Evolutionary conservation across 2,113 vertebrate species (phyloP).

Genomic region (Philantomba maxwellii): DNA sequence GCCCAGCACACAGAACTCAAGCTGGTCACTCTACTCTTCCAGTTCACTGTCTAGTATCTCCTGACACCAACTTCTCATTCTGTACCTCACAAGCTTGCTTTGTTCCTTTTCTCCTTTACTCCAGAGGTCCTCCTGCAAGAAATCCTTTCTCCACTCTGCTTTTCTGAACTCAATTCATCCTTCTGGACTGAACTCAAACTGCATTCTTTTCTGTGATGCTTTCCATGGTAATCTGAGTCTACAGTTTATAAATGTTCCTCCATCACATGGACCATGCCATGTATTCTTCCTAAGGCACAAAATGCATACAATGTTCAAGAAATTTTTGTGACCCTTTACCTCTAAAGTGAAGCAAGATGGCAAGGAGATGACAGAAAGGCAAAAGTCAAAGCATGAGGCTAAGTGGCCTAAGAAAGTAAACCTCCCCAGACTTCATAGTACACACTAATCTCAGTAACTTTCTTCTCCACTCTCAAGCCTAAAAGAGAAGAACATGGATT

Average conservation of each 20-base stretch:
- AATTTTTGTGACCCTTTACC: neutral
- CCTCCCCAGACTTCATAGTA: neutral
- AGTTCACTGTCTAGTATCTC: neutral
- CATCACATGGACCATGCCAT: neutral
- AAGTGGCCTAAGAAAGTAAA: neutral
- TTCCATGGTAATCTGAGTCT: neutral
- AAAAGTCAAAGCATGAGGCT: neutral
- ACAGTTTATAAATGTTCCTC: neutral
- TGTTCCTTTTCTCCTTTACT: neutral
- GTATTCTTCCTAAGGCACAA: neutral
- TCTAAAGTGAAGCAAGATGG: neutral
- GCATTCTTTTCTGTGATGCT: neutral
- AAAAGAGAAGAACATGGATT: neutral
- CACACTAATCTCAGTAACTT: neutral
- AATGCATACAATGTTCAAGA: neutral
- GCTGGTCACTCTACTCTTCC: neutral
- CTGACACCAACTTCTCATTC: neutral
- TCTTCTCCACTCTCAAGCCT: neutral
- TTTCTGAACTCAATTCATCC: neutral
- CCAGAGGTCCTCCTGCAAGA: neutral
- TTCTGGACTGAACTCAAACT: slow-evolving; percentile 2
- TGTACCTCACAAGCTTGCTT: neutral
- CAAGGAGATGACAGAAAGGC: neutral
- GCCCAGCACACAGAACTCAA: neutral
- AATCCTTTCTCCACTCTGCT: neutral